These are phyloP conservation scores for Ceriagrion tenellum DNA, from an alignment of 2,888 invertebrate genomes.

Conservation along the genomic window DNA sequence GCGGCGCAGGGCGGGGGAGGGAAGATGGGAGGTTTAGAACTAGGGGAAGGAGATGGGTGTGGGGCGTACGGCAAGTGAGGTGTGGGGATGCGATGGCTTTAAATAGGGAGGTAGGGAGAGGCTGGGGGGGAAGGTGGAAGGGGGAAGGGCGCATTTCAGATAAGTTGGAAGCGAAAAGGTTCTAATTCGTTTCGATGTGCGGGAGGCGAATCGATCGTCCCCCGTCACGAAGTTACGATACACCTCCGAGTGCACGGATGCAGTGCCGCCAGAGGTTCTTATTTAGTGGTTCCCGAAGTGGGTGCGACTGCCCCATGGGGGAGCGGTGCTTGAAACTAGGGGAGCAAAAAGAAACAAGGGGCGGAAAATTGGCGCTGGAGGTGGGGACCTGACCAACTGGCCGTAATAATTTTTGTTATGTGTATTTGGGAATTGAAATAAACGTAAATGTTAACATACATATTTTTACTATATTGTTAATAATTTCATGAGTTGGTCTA, in stretches of 20 bases:
- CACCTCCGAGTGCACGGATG: not conserved
- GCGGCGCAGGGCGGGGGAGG: not conserved
- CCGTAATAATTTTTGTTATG: too few relatives aligned
- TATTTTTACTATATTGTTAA: too few relatives aligned
- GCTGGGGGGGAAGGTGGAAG: not conserved
- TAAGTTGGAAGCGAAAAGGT: not conserved
- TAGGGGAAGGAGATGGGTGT: not conserved
- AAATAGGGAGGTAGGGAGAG: slow-evolving; percentile 36
- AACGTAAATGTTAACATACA: too few relatives aligned
- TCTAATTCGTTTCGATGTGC: not conserved
- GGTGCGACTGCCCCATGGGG: too few relatives aligned
- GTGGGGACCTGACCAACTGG: too few relatives aligned
- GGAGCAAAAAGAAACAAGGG: too few relatives aligned
- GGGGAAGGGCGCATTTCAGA: not conserved
- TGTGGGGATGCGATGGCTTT: slow-evolving; percentile 24
- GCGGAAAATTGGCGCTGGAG: too few relatives aligned
- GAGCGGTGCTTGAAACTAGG: too few relatives aligned
- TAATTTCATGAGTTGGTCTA: too few relatives aligned
- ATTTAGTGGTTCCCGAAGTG: too few relatives aligned
- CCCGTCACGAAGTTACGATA: not conserved
- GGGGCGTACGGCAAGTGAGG: not conserved
- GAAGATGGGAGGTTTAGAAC: not conserved
- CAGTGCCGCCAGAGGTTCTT: not conserved
- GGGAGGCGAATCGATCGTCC: not conserved
- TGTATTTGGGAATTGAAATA: too few relatives aligned